Evolutionary conservation across 2,888 invertebrate genomes (phyloP).

Genomic region (Spilosoma lubricipeda): DNA sequence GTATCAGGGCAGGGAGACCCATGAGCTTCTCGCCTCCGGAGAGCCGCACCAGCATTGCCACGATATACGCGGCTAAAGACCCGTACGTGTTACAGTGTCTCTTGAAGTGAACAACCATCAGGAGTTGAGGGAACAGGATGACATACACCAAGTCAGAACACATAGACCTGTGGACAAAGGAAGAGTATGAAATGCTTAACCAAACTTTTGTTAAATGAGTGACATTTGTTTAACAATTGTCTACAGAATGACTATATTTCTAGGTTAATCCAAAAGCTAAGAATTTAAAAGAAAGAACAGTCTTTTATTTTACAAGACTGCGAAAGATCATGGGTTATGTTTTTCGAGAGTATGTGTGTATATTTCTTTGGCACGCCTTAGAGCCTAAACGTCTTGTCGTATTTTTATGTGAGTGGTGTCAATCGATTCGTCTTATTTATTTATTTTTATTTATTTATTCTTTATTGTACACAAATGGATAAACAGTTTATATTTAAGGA

Average conservation of each 20-base stretch:
- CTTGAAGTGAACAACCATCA: slow-evolving; percentile 99
- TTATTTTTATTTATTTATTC: too few species aligned
- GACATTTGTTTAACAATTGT: background rate
- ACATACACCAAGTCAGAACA: slow-evolving; percentile 99
- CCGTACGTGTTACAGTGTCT: slow-evolving; percentile 98
- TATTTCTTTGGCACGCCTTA: too few species aligned
- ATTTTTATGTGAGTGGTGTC: too few species aligned
- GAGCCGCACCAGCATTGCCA: slow-evolving; percentile 93
- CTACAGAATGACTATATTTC: background rate
- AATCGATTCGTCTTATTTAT: too few species aligned
- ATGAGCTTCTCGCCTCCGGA: slow-evolving; percentile 95
- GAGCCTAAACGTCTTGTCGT: too few species aligned
- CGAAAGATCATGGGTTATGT: too few species aligned
- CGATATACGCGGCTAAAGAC: slow-evolving; percentile 94
- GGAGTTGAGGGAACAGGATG: slow-evolving; percentile 98
- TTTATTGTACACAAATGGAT: too few species aligned
- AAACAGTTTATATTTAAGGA: too few species aligned
- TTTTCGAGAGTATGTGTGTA: too few species aligned
- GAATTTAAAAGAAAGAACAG: too few species aligned
- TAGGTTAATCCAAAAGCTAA: background rate
- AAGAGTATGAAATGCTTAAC: background rate
- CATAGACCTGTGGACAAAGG: slow-evolving; percentile 90
- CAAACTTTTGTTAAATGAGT: background rate
- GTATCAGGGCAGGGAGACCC: slow-evolving; percentile 92
- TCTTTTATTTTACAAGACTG: too few species aligned